Base-by-base conservation (phyloP, 1,140 invertebrate genomes). In the Diachasma alloeum region DNA sequence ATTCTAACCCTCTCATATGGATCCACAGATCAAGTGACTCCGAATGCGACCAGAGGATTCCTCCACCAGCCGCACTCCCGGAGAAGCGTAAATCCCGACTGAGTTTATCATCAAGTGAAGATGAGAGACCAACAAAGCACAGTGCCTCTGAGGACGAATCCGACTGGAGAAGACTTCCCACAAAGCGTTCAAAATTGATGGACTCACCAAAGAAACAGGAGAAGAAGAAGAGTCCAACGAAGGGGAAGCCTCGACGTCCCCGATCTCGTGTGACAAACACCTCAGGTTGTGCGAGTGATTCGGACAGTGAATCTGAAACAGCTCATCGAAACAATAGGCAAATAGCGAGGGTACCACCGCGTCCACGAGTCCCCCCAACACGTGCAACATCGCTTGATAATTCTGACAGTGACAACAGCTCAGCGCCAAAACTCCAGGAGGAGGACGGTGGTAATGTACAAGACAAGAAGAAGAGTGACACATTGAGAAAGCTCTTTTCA, bases 381-480 rank as follows among this genome's bases (percentile, higher is more conserved):
- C 77, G 87, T 11, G 77, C 85, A 0, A 86, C 81, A 0, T 89
- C 85, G 0, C 80, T 85, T 0, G 86, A 88, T 37, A 88, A 90
- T 68, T 88, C 88, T 0, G 88, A 89, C 72, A 89, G 88, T 72
- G 89, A 88, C 66, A 85, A 87, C 74, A 88, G 85, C 67, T 84
- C 82, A 72, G 90, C 91, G 5, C 88, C 91, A 10, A 92, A 92
- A 78, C 78, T 91, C 26, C 91, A 92, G 77, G 90, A 91, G 22
- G 91, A 93, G 48, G 84, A 86, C 6, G 90, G 90, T 22, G 90
- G 89, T 3, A 90, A 91, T 10, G 90, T 92, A 0, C 91, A 92
- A 74, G 93, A 94, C 82, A 94, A 93, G 79, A 95, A 94, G 83
- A 95, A 95, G 84, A 94, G 90, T 78, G 92, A 92, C 76, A 94